These are phyloP conservation scores for Zosterops japonicus DNA, from an alignment of 2,113 vertebrate genomes.

Conservation along the genomic window DNA sequence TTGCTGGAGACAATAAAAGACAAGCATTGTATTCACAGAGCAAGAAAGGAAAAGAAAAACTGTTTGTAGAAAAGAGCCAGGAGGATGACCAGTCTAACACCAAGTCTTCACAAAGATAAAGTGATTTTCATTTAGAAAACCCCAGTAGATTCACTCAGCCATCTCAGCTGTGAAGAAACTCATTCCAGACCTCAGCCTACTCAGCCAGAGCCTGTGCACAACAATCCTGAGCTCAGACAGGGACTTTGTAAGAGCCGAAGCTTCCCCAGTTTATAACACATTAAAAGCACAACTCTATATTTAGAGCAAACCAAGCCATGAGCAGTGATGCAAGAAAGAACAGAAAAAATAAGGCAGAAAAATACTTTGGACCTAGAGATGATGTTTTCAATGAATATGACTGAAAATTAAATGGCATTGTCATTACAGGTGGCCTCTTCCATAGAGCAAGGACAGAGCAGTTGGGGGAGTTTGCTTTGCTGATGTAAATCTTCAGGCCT, in stretches of 20 bases:
- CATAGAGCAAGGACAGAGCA: not conserved
- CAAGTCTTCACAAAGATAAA: not conserved
- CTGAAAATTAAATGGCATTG: not conserved
- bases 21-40: not conserved
- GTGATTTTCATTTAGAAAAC: not conserved
- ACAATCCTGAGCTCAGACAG: not conserved
- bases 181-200: not conserved
- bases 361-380: not conserved
- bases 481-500: not conserved
- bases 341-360: not conserved
- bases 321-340: not conserved
- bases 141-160: not conserved
- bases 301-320: not conserved
- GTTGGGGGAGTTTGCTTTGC: not conserved
- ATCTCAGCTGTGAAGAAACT: not conserved
- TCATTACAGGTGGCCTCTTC: not conserved
- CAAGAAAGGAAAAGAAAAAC: not conserved
- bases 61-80: not conserved
- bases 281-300: not conserved
- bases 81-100: not conserved
- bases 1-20: not conserved
- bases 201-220: not conserved
- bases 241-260: fast-evolving
- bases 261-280: not conserved
- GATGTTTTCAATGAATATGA: not conserved